These are phyloP conservation scores for Bellardia bayeri DNA, from an alignment of 2,888 invertebrate species.

Conservation along the genomic window DNA sequence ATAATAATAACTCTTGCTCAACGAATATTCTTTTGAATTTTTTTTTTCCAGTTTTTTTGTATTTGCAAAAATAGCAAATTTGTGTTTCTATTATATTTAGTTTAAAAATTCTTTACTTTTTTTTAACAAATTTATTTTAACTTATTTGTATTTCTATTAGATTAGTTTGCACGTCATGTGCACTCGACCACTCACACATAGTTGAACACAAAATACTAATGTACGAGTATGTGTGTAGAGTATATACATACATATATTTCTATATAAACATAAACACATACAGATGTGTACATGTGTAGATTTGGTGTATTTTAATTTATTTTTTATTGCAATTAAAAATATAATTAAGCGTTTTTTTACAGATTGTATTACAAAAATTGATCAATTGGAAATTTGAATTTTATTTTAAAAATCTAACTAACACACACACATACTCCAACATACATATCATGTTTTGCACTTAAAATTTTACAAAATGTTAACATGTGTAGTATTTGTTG, in stretches of 20 bases:
- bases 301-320: constrained; percentile 26
- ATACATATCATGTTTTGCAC: not conserved
- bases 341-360: not conserved
- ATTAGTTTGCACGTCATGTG: constrained; percentile 27
- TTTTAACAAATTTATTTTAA: constrained; percentile 1
- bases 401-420: constrained; percentile 14
- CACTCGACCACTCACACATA: not conserved
- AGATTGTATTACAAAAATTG: constrained; percentile 44
- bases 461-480: constrained; percentile 15
- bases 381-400: constrained; percentile 64
- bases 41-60: not conserved
- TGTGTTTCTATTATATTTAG: not conserved
- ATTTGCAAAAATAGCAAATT: not conserved
- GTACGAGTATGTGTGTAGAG: not conserved
- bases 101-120: not conserved
- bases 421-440: not conserved
- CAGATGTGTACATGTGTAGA: not conserved
- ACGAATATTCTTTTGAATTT: not conserved
- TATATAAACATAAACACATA: no score
- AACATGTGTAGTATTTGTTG: constrained; percentile 26
- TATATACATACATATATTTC: no score
- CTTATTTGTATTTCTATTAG: constrained; percentile 31
- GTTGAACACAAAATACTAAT: not conserved
- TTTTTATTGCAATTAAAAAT: constrained; percentile 25
- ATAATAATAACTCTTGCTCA: not conserved